These are phyloP conservation scores for Oedothorax gibbosus DNA, from an alignment of 1,140 invertebrate genomes.

Conservation along the genomic window DNA sequence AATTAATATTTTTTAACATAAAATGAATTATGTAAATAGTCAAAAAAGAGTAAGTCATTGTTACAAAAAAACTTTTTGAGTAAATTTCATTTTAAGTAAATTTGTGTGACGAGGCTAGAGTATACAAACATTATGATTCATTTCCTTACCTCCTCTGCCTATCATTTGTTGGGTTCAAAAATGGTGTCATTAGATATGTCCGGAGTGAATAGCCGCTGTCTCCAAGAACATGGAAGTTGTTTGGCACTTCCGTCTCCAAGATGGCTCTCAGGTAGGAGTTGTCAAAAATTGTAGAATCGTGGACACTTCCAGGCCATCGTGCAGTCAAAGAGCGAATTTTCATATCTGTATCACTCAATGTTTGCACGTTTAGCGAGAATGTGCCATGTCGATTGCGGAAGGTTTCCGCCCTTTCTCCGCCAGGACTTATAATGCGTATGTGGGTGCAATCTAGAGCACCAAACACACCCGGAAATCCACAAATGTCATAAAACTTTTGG, in stretches of 20 bases:
- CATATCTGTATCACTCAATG: neutral
- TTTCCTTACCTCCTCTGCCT: too few species aligned
- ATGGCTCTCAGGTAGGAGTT: too few species aligned
- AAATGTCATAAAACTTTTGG: neutral
- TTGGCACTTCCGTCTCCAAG: neutral
- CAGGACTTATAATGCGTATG: neutral
- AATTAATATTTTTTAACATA: too few species aligned
- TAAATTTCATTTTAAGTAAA: too few species aligned
- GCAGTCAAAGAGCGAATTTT: neutral
- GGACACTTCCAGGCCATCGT: too few species aligned
- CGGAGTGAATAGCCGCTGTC: neutral
- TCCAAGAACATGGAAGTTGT: neutral
- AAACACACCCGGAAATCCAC: slow-evolving; percentile 17
- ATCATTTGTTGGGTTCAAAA: neutral
- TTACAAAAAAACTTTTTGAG: too few species aligned
- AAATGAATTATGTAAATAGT: too few species aligned
- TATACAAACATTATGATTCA: too few species aligned
- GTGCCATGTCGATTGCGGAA: neutral
- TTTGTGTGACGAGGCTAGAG: too few species aligned
- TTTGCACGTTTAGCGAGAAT: slow-evolving; percentile 6
- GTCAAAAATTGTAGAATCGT: too few species aligned
- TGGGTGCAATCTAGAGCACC: neutral
- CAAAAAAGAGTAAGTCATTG: too few species aligned
- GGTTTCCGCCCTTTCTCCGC: neutral
- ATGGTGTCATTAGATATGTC: neutral